phyloP scores from a whole-genome alignment of 1,140 invertebrate genomes.

The Orchestia grillus region DNA sequence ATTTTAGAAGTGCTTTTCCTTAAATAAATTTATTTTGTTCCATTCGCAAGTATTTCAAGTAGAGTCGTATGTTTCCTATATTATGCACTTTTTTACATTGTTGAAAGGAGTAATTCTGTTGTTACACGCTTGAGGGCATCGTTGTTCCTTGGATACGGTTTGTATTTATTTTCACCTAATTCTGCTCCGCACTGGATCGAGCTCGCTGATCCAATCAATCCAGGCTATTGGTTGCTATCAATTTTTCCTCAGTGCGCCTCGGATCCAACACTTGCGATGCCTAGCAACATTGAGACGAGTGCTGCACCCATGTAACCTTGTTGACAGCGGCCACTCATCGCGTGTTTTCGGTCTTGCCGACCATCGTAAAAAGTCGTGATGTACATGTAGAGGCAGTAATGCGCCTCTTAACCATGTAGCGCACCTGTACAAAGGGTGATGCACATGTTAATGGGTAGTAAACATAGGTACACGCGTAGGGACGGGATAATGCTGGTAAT shows the following conservation, averaged over 20 bases:
- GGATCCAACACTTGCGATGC: background rate
- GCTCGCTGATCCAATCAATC: background rate
- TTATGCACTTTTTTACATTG: background rate
- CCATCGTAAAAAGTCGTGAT: no score
- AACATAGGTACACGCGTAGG: no score
- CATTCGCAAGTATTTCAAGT: background rate
- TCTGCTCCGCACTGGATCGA: background rate
- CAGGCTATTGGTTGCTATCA: background rate
- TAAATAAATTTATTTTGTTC: background rate
- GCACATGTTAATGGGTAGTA: no score
- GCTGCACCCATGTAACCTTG: background rate
- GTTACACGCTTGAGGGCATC: background rate
- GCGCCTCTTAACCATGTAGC: no score
- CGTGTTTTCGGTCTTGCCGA: background rate
- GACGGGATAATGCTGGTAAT: background rate
- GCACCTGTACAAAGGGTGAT: no score
- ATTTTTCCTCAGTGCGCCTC: background rate
- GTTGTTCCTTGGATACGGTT: background rate
- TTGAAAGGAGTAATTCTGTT: background rate
- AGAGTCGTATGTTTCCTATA: background rate
- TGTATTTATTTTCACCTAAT: background rate
- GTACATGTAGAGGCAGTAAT: no score
- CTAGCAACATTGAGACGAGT: background rate
- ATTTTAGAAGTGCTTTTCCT: background rate
- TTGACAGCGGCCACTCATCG: background rate